Evolutionary conservation across 2,888 invertebrate genomes (phyloP), one percentile per base, ranked within the genome.

Genomic region (Octodonta nipae): DNA sequence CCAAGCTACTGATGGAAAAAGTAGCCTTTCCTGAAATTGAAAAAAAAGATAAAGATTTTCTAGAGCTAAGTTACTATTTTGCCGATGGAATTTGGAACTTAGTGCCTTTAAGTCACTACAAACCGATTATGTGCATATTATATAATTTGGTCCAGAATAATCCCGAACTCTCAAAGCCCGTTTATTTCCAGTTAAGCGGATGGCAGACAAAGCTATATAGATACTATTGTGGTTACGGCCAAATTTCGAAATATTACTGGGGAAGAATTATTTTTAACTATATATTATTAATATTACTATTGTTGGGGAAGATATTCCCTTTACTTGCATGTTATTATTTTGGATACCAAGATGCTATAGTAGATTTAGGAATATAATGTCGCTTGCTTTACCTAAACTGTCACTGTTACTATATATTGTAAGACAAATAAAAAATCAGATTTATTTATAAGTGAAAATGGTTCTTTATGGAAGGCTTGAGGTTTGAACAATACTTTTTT

Each of bases 71-170:
- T 0, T 56, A 52, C 1, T 68, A 73, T 1, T 61, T 85, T 49
- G 53, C 83, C 2, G 65, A 75, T 29, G 82, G 82, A 0, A 58
- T 85, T 52, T 78, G 77, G 76, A 68, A 68, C 2, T 61, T 78
- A 27, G 73, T 75, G 53, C 78, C 78, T 1, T 56, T 64, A 17
- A 61, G 81, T 0, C 60, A 76, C 5, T 65, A 72, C 1, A 56
- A 65, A 7, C 66, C 71, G 1, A 70, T 72, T 46, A 51, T 76
- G 12, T 73, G 66, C 47, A 48, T 47, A 20, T 34, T 55, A 10
- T 37, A 52, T 30, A 36, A 34, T 25, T 17, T 51, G 5, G 25
- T 50, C 26, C 33, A 39, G 27, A 39, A 35, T 7, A 12, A 17
- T 11, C 11, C n/a, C 4, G 22, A 22, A 11, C n/a, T 22, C n/a